Evolutionary conservation across 1,140 invertebrate species (phyloP).

Genomic region (Drosophila nasuta): DNA sequence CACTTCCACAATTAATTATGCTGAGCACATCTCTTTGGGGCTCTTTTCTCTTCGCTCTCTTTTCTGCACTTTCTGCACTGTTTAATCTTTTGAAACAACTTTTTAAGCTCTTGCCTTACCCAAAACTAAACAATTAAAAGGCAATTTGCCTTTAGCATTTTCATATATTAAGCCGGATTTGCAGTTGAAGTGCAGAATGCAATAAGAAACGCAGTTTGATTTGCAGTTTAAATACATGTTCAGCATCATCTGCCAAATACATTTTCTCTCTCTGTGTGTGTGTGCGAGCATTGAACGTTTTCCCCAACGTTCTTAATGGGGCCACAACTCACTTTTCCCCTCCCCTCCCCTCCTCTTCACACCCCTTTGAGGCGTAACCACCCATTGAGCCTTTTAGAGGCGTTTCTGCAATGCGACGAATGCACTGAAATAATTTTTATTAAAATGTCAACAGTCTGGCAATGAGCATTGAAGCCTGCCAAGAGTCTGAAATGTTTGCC

Average conservation of each 20-base stretch:
- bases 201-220: constrained; percentile 18
- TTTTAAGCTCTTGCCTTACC: not conserved
- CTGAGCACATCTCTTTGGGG: not conserved
- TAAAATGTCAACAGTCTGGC: constrained; percentile 59
- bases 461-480: constrained; percentile 55
- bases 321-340: constrained; percentile 2
- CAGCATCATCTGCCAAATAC: constrained; percentile 9
- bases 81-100: not conserved
- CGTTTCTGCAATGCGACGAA: constrained; percentile 51
- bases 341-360: not conserved
- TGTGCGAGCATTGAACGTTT: constrained; percentile 6
- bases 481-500: constrained; percentile 48
- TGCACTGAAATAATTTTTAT: constrained; percentile 59
- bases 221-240: constrained; percentile 20
- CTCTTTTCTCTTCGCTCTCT: not conserved
- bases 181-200: not conserved
- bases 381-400: constrained; percentile 23
- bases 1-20: no score
- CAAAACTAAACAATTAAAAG: constrained; percentile 21
- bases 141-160: constrained; percentile 14
- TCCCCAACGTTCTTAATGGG: constrained; percentile 24
- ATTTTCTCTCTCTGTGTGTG: not conserved
- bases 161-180: constrained; percentile 7
- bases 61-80: not conserved
- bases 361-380: not conserved